Conservation (phyloP, 2,113 vertebrate species). For the Notothenia rossii region DNA sequence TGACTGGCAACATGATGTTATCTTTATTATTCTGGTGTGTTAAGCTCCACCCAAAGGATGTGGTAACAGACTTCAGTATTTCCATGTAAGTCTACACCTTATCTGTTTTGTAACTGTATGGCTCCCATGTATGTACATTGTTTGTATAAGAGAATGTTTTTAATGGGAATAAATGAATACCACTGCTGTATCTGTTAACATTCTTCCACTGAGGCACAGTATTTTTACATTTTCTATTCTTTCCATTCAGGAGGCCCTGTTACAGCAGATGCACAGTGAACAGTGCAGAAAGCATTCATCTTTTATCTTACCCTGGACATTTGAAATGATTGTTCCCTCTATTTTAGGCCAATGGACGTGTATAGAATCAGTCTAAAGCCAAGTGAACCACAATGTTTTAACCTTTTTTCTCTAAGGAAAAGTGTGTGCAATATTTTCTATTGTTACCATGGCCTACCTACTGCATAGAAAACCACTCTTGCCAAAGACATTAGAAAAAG, state of each 20-base stretch:
- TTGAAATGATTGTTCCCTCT: slow-evolving; percentile 38
- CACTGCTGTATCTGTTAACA: slow-evolving; percentile 23
- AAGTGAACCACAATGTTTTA: slow-evolving; percentile 54
- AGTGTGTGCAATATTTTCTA: slow-evolving; percentile 74
- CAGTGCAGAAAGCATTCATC: slow-evolving; percentile 30
- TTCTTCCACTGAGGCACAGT: slow-evolving; percentile 11
- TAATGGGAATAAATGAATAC: slow-evolving; percentile 20
- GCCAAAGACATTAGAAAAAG: slow-evolving; percentile 66
- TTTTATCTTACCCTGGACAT: slow-evolving; percentile 15
- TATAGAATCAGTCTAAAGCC: slow-evolving; percentile 48
- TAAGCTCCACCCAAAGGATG: not conserved
- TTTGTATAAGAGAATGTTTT: slow-evolving; percentile 14
- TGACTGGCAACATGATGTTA: slow-evolving; percentile 11
- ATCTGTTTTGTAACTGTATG: not conserved
- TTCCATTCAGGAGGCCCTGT: not conserved
- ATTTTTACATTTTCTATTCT: slow-evolving; percentile 46
- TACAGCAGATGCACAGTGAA: slow-evolving; percentile 24
- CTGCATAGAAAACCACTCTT: slow-evolving; percentile 56
- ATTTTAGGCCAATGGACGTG: slow-evolving; percentile 54
- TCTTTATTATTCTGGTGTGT: slow-evolving; percentile 19
- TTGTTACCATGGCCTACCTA: slow-evolving; percentile 42
- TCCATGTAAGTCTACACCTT: not conserved
- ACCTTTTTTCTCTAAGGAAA: slow-evolving; percentile 55
- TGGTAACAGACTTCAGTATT: slow-evolving; percentile 20
- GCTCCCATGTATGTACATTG: slow-evolving; percentile 13